Conservation (phyloP, 2,113 vertebrate genomes). For the Pterophyllum scalare region DNA sequence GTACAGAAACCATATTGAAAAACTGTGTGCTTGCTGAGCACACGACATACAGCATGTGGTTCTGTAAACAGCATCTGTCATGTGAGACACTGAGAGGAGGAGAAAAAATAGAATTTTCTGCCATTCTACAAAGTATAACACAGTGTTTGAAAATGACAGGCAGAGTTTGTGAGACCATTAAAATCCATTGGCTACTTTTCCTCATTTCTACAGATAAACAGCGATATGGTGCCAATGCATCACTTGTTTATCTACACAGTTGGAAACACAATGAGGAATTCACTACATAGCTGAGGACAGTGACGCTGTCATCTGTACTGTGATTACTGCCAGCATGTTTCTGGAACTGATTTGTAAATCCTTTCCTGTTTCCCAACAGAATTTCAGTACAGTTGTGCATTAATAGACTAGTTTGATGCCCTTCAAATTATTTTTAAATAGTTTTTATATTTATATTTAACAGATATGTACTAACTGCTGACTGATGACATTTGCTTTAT, state of each 20-base stretch:
- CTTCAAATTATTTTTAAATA: too few species aligned
- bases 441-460: too few species aligned
- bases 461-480: too few species aligned
- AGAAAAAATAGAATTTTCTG: neutral
- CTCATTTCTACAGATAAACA: neutral
- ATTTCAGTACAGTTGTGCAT: neutral
- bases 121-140: neutral
- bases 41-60: neutral
- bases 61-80: neutral
- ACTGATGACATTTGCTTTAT: too few species aligned
- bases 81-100: neutral
- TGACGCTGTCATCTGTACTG: neutral
- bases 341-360: slow-evolving; percentile 1
- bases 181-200: neutral
- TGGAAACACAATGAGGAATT: neutral
- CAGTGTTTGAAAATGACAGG: neutral
- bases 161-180: neutral
- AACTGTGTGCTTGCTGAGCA: neutral
- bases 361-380: neutral
- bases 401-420: neutral
- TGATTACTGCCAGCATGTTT: neutral
- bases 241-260: neutral
- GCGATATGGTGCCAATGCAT: neutral
- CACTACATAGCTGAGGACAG: neutral
- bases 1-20: neutral